Evolutionary conservation across 2,888 invertebrate genomes (phyloP).

Genomic region (Poecilus cupreus): DNA sequence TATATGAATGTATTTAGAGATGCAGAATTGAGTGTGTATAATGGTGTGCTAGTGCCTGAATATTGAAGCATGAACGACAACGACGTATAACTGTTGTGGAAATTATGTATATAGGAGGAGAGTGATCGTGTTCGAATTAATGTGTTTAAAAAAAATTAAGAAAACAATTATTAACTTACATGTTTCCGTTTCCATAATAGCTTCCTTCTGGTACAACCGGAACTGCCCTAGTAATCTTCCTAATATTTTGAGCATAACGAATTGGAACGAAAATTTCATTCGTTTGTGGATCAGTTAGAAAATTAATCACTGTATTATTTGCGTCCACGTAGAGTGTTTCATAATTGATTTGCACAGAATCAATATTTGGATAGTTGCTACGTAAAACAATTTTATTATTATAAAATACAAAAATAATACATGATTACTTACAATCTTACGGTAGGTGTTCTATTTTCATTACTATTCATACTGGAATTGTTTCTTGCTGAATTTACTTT

Average conservation of each 20-base stretch:
- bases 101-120: no score
- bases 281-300: slow-evolving; percentile 9
- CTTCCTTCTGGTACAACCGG: neutral
- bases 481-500: neutral
- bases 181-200: neutral
- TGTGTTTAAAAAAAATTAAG: no score
- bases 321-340: slow-evolving; percentile 34
- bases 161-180: neutral
- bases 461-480: no score
- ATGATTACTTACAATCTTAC: no score
- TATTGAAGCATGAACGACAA: no score
- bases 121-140: no score
- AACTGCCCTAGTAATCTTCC: neutral
- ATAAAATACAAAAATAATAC: neutral
- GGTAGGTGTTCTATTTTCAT: neutral
- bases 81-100: no score
- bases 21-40: no score
- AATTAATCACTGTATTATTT: slow-evolving; percentile 7
- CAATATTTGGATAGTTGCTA: neutral
- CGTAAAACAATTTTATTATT: neutral
- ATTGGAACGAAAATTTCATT: slow-evolving; percentile 37
- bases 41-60: no score
- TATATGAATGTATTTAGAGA: no score
- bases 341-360: no score
- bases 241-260: slow-evolving; percentile 23